Base-by-base conservation (phyloP, 35 echinoderm and acorn worm species). In the Ptychodera flava region DNA sequence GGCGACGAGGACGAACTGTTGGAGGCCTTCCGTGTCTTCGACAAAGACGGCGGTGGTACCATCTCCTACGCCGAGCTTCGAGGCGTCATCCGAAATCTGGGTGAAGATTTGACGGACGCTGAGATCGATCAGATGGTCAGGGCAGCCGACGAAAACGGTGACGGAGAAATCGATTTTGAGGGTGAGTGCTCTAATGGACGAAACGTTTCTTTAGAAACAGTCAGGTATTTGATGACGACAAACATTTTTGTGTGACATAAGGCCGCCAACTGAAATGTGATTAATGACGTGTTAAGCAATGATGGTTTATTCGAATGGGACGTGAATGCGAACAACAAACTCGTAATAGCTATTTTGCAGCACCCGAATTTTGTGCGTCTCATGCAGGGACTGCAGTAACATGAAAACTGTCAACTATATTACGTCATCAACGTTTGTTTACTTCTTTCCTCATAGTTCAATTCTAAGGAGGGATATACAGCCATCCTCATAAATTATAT, bases 11-110 rank as follows among this genome's bases (percentile, higher is more conserved):
- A 87, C 29, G 85, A 87, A 14, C 77, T 87, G 32, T 28, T 34
- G 10, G 85, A 87, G 79, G 85, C 85, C 31, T 87, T 87, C 85
- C 77, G 76, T 31, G 85, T 87, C 1, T 87, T 87, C 76, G 85
- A 87, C 85, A 87, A 87, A 78, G 75, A 33, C 32, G 33, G 33
- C 29, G 0, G 28, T 15, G 85, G 85, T 78, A 78, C 33, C 0
- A 87, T 87, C 76, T 64, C 45, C 45, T 64, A 64, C 45, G 45
- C 45, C 22, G 45, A 64, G 22, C 45, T 64, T 64, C 45, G 45
- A 64, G 45, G 45, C 22, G 45, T 64, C 6, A 64, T 64, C 6
- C 6, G 45, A 22, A 64, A 64, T 22, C 45, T 64, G 6, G 45
- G 45, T 64, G 45, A 64, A 64, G 45, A 64, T 22, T 64, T 64